These are phyloP conservation scores for Pelmatolapia mariae DNA, from an alignment of 2,113 vertebrate genomes.

Conservation along the genomic window DNA sequence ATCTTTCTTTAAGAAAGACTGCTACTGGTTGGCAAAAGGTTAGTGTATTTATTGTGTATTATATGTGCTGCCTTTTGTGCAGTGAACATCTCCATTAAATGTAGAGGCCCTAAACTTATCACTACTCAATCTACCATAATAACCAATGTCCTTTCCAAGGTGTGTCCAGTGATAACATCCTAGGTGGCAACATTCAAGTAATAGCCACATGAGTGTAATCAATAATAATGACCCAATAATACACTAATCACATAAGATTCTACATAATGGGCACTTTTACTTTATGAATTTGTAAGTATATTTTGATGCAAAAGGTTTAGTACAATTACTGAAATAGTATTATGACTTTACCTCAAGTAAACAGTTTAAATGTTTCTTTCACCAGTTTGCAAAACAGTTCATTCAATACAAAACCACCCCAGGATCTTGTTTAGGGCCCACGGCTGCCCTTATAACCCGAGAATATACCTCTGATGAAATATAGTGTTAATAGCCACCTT, in stretches of 20 bases:
- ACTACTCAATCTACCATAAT: constrained; percentile 4
- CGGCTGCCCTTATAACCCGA: neutral
- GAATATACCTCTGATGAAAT: neutral
- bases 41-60: constrained; percentile 18
- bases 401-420: neutral
- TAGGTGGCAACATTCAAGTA: neutral
- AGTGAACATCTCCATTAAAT: constrained; percentile 5
- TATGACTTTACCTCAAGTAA: neutral
- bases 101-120: constrained; percentile 31
- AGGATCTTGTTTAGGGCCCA: neutral
- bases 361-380: neutral
- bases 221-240: neutral
- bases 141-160: neutral
- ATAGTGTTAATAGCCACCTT: neutral
- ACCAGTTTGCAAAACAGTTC: neutral
- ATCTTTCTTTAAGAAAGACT: constrained; percentile 42
- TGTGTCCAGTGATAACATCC: neutral
- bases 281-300: neutral
- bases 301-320: neutral
- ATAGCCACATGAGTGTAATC: neutral
- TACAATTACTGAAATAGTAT: neutral
- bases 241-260: neutral
- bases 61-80: neutral
- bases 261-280: neutral
- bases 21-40: constrained; percentile 21